A percentile compares a stretch with the other conserved stretches of the same genome.
These are phyloP conservation scores for Megaceryle torquata DNA, from an alignment of 2,113 vertebrate genomes.

Conservation along the genomic window DNA sequence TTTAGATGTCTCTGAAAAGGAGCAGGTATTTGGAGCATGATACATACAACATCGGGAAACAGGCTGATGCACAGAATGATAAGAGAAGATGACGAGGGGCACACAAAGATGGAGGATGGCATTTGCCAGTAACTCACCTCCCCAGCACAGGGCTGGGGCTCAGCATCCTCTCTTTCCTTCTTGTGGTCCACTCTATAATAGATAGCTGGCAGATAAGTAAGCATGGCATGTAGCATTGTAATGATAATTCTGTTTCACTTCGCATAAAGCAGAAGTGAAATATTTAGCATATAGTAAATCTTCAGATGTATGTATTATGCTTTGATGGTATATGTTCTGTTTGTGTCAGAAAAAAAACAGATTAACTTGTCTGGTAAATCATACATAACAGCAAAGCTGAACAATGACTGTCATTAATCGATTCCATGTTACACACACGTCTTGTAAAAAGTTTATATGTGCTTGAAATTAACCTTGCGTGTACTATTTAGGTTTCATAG, in stretches of 20 bases:
- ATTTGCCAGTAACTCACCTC: background rate
- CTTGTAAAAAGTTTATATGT: background rate
- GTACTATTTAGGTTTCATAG: background rate
- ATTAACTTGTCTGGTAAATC: background rate
- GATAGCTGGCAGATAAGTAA: background rate
- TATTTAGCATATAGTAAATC: background rate
- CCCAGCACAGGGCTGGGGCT: background rate
- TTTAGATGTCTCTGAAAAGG: background rate
- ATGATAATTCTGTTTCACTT: background rate
- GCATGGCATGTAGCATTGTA: background rate
- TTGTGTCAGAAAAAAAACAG: background rate
- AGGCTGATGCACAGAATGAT: background rate
- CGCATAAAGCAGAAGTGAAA: background rate
- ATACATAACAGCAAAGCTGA: background rate
- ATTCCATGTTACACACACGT: background rate
- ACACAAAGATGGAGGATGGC: background rate
- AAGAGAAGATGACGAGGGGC: background rate
- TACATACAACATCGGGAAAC: background rate
- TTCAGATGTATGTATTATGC: background rate
- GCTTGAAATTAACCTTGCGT: background rate
- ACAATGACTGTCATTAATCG: background rate
- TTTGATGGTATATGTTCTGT: background rate
- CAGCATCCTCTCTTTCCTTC: background rate
- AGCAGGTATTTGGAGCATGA: background rate
- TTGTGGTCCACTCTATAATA: background rate